Conservation (phyloP, 2,888 invertebrate genomes). For the Aricia artaxerxes region DNA sequence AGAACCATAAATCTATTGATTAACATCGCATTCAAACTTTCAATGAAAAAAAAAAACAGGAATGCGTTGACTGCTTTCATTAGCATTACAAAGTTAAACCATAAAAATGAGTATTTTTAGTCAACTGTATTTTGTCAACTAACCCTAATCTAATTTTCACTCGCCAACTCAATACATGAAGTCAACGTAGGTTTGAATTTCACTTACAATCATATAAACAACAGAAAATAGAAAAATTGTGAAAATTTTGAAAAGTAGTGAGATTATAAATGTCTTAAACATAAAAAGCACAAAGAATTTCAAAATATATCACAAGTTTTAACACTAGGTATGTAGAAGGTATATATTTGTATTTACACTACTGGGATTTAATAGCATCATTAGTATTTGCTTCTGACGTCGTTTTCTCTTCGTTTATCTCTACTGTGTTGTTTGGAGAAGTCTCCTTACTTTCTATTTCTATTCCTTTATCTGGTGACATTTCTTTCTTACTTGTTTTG, state of each 20-base stretch:
- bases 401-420: not conserved
- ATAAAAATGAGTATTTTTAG: constrained; percentile 17
- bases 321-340: constrained; percentile 15
- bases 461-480: constrained; percentile 33
- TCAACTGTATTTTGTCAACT: not conserved
- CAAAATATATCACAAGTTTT: constrained; percentile 30
- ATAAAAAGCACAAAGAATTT: constrained; percentile 25
- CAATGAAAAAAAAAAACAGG: not conserved
- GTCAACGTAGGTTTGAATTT: not conserved
- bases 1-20: not conserved
- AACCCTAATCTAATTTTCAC: not conserved
- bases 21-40: not conserved
- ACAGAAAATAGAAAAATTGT: not conserved
- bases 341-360: constrained; percentile 20
- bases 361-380: constrained; percentile 32
- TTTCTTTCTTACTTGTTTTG: constrained; percentile 39
- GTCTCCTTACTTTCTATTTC: constrained; percentile 18
- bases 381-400: constrained; percentile 23
- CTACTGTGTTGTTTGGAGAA: not conserved
- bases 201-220: constrained; percentile 5
- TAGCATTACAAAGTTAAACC: not conserved
- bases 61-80: not conserved
- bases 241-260: not conserved
- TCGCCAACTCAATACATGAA: constrained; percentile 1
- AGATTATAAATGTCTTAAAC: constrained; percentile 27